phyloP scores from a whole-genome alignment of 1,140 invertebrate genomes.

The Pomacea maculata region DNA sequence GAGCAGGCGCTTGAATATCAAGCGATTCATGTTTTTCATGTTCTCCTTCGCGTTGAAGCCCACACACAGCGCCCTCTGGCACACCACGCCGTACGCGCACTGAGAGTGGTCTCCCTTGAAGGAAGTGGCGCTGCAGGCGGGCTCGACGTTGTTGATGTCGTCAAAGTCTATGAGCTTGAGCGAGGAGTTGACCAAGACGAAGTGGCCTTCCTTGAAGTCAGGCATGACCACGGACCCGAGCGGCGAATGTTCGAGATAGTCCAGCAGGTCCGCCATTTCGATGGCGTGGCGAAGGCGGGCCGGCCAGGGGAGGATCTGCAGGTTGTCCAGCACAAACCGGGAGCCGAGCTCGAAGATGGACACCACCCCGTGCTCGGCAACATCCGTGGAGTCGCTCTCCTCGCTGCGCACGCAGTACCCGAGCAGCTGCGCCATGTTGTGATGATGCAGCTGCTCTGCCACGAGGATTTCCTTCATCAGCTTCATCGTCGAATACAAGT shows the following conservation, averaged over 20 bases:
- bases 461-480: conserved; percentile 64
- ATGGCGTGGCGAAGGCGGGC: conserved; percentile 40
- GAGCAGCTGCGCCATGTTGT: conserved; percentile 51
- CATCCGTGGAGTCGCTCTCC: conserved; percentile 57
- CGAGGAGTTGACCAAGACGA: conserved; percentile 50
- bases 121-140: conserved; percentile 42
- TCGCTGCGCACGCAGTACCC: conserved; percentile 61
- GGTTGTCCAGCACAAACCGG: conserved; percentile 45
- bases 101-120: conserved; percentile 3
- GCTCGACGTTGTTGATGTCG: conserved; percentile 61
- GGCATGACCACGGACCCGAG: conserved; percentile 57
- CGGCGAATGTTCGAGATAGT: conserved; percentile 59
- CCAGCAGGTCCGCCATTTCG: conserved; percentile 51
- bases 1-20: conserved; percentile 55
- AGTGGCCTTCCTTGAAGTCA: conserved; percentile 61
- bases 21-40: conserved; percentile 53
- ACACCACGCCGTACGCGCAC: conserved; percentile 51
- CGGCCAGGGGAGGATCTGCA: conserved; percentile 49
- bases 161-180: conserved; percentile 62
- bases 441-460: conserved; percentile 55
- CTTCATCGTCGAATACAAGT: conserved; percentile 57
- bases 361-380: conserved; percentile 56
- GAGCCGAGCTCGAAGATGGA: conserved; percentile 55
- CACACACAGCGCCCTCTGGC: conserved; percentile 50
- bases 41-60: conserved; percentile 62